Evolutionary conservation across 2,797 vertebrate species (phyloP).

Genomic region (Buphagus erythrorhynchus): DNA sequence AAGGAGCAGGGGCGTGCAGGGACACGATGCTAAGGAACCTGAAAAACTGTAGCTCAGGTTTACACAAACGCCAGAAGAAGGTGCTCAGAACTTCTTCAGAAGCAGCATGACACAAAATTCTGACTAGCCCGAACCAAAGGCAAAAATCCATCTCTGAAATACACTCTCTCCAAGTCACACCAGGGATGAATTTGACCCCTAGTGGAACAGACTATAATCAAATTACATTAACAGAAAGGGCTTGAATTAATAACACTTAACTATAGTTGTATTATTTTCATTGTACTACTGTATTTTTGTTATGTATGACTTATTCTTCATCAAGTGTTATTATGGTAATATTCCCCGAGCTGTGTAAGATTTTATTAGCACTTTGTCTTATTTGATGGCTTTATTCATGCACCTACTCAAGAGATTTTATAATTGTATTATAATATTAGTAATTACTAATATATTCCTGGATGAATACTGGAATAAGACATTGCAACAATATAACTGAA

Average conservation of each 20-base stretch:
- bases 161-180: background rate
- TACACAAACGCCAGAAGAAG: background rate
- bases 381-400: constrained; percentile 29
- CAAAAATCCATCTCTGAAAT: background rate
- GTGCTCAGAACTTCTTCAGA: background rate
- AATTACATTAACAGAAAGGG: background rate
- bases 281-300: background rate
- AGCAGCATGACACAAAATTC: background rate
- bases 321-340: background rate
- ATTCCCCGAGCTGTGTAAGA: background rate
- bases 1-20: background rate
- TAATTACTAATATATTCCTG: background rate
- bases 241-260: constrained; percentile 15
- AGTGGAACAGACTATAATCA: background rate
- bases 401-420: background rate
- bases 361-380: constrained; percentile 50
- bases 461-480: background rate
- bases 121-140: background rate
- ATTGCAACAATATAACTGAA: background rate
- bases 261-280: background rate
- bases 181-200: background rate
- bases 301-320: background rate
- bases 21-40: background rate
- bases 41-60: background rate
- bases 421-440: background rate